Percentiles rank a stretch among this genome's conserved stretches.
Conservation (phyloP, 2,113 vertebrate genomes). For the Hoplias malabaricus region DNA sequence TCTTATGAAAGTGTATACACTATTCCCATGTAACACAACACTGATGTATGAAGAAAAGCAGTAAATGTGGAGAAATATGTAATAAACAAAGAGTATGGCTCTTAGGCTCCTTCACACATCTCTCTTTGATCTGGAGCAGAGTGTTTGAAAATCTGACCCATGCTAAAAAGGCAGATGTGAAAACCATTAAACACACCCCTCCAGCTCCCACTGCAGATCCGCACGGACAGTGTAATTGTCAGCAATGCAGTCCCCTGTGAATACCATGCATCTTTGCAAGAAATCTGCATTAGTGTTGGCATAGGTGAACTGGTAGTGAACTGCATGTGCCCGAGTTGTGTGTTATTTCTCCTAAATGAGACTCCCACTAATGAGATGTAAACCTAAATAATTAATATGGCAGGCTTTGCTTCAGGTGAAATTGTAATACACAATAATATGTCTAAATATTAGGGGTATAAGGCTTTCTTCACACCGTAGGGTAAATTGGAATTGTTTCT, state of each 20-base stretch:
- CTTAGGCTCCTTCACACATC: not conserved
- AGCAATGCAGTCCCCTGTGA: not conserved
- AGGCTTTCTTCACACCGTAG: too few relatives aligned
- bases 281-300: not conserved
- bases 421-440: not conserved
- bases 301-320: conserved; percentile 1
- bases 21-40: not conserved
- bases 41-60: not conserved
- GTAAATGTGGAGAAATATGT: not conserved
- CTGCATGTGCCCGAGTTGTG: not conserved
- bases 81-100: not conserved
- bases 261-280: not conserved
- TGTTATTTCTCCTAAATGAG: not conserved
- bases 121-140: conserved; percentile 21
- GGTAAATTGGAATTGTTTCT: too few relatives aligned
- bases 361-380: not conserved
- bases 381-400: not conserved
- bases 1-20: too few relatives aligned
- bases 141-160: not conserved
- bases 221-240: not conserved
- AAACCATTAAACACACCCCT: not conserved
- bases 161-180: not conserved
- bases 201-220: not conserved
- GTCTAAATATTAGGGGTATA: too few relatives aligned
- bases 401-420: too few relatives aligned